Base-by-base conservation (phyloP, 2,888 invertebrate species). In the Phaedon cochleariae region DNA sequence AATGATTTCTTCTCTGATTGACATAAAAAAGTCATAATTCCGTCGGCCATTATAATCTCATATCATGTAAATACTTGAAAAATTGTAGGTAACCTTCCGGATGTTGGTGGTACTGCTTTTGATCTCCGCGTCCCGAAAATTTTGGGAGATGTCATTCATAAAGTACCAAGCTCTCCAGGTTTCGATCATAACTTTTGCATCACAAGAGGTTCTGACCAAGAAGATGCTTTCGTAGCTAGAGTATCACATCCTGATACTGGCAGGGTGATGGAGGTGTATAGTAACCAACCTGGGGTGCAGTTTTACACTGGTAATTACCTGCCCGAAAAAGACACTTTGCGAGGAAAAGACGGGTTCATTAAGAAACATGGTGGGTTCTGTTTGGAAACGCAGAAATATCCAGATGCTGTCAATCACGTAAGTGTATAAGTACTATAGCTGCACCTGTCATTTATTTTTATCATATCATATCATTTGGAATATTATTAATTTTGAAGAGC, bases 301-400 rank as follows among this genome's bases (percentile, higher is more conserved):
- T 91, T 97, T 77, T 97, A 97, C 80, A 96, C 96, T 0, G 88
- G 90, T 0, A 94, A 95, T 80, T 86, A 84, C 64, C 83, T 94
- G 49, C 94, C 94, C 0, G 88, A 90, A 65, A 71, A 77, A 67
- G 65, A 71, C 22, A 65, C 65, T n/a, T 65, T 77, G 21, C 68
- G 62, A 49, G 80, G 80, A 10, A 79, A 79, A 68, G 71, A 66
- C 5, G 77, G 75, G 18, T 72, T 67, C 7, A 72, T 74, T 59
- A 76, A 73, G 37, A 79, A 79, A 68, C 80, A 80, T 75, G 91
- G 92, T 0, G 93, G 92, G 2, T 90, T 97, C 78, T 96, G 95
- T 79, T 83, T 97, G 59, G 96, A 97, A 85, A 93, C 97, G 0
- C 97, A 97, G 83, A 94, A 94, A 79, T 97, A 90, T 84, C 97